Evolutionary conservation across 2,797 vertebrate genomes (phyloP).

Genomic region (Furcifer pardalis): DNA sequence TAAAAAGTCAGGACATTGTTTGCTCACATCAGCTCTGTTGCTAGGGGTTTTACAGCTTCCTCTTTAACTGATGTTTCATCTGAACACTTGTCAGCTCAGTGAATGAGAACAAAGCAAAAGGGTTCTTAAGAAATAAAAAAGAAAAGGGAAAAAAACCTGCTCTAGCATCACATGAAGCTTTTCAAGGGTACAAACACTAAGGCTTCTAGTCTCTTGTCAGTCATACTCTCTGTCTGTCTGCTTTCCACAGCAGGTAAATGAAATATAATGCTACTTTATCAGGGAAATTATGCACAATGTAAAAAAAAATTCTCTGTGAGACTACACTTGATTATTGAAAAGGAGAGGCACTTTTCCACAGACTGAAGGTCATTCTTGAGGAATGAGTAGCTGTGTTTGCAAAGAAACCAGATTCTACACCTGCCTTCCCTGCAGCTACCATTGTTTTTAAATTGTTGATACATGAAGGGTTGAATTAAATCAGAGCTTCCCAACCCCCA

Average conservation of each 20-base stretch:
- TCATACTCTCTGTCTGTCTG: background rate
- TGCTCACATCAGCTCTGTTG: conserved; percentile 53
- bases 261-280: background rate
- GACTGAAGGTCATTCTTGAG: background rate
- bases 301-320: background rate
- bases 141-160: background rate
- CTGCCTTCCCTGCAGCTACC: background rate
- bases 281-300: background rate
- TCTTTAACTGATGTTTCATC: conserved; percentile 48
- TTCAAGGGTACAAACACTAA: background rate
- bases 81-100: conserved; percentile 38
- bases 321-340: background rate
- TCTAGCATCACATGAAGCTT: conserved; percentile 26
- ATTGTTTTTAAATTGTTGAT: background rate
- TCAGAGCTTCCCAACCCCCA: too few species aligned
- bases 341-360: background rate
- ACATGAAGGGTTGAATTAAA: too few species aligned
- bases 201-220: background rate
- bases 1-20: conserved; percentile 15
- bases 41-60: conserved; percentile 49
- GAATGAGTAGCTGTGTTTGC: background rate
- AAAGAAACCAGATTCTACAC: too few species aligned
- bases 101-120: conserved; percentile 40
- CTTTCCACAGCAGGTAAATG: background rate
- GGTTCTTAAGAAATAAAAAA: background rate